Percentiles rank a stretch among this genome's conserved stretches.
phyloP scores from a whole-genome alignment of 2,797 vertebrate genomes.

The Sus cebifrons region DNA sequence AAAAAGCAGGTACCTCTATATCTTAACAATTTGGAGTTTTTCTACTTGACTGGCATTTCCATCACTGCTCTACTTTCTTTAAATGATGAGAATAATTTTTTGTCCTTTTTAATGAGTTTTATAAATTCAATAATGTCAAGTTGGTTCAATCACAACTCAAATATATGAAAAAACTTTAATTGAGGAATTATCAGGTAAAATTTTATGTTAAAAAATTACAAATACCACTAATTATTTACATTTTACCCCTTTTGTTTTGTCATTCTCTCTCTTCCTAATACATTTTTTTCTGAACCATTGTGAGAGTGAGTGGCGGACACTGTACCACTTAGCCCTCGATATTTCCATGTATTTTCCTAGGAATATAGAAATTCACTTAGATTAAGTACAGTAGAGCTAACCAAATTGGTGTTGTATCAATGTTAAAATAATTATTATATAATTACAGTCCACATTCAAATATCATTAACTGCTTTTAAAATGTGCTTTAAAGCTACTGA shows the following conservation, averaged over 20 bases:
- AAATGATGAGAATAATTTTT: constrained; percentile 33
- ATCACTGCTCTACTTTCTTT: constrained; percentile 42
- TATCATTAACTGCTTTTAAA: constrained; percentile 4
- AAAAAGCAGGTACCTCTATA: neutral
- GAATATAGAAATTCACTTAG: constrained; percentile 34
- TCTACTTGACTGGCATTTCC: neutral
- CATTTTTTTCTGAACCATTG: neutral
- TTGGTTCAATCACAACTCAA: neutral
- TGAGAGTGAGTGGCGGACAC: constrained; percentile 7
- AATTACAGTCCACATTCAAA: constrained; percentile 15
- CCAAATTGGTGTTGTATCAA: neutral
- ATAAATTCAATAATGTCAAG: neutral
- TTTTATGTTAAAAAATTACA: neutral
- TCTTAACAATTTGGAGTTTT: constrained; percentile 16
- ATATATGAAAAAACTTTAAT: constrained; percentile 24
- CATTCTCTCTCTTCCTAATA: neutral
- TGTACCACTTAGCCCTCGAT: neutral
- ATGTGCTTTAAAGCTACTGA: constrained; percentile 27
- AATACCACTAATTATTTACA: constrained; percentile 12
- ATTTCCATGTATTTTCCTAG: constrained; percentile 26
- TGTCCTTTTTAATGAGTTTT: neutral
- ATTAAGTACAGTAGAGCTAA: constrained; percentile 35
- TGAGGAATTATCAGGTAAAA: neutral
- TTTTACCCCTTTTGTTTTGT: constrained; percentile 27
- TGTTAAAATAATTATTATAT: constrained; percentile 22